phyloP scores from a whole-genome alignment of 1,140 invertebrate genomes.

The Pogonognathellus flavescens region DNA sequence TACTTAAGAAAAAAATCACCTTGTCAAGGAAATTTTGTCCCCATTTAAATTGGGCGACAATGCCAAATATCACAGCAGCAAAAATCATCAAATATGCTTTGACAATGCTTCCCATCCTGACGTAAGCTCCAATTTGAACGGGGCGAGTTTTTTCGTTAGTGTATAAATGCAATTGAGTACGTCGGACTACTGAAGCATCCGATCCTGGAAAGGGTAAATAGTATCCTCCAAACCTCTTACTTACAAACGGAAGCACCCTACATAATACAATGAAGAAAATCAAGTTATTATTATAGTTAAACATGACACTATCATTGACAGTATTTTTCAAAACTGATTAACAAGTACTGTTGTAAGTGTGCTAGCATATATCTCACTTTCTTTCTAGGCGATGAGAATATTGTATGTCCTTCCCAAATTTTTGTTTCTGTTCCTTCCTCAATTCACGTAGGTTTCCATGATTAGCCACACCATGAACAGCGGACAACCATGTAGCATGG shows the following conservation, averaged over 20 bases:
- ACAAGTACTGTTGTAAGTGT: no score
- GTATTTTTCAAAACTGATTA: not conserved
- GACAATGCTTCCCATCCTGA: constrained; percentile 72
- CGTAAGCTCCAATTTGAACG: constrained; percentile 78
- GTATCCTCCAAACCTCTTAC: constrained; percentile 68
- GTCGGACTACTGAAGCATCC: constrained; percentile 83
- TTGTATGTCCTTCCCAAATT: not conserved
- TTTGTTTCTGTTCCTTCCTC: constrained; percentile 74
- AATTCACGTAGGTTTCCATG: constrained; percentile 76
- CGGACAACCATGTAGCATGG: constrained; percentile 87
- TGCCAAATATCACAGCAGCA: constrained; percentile 75
- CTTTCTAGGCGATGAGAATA: not conserved
- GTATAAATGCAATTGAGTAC: constrained; percentile 82
- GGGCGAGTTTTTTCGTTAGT: constrained; percentile 80
- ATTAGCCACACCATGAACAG: constrained; percentile 80
- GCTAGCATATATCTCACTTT: no score
- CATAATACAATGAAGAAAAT: constrained; percentile 68
- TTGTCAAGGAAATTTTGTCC: constrained; percentile 78
- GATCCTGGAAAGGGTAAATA: constrained; percentile 77
- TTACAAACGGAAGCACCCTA: constrained; percentile 51
- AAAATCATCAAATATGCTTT: constrained; percentile 72
- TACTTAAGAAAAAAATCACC: constrained; percentile 69
- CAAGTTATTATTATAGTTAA: no score
- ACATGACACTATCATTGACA: no score
- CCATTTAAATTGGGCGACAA: constrained; percentile 77